Evolutionary conservation across 1,140 invertebrate species (phyloP).

Genomic region (Condylostylus longicornis): DNA sequence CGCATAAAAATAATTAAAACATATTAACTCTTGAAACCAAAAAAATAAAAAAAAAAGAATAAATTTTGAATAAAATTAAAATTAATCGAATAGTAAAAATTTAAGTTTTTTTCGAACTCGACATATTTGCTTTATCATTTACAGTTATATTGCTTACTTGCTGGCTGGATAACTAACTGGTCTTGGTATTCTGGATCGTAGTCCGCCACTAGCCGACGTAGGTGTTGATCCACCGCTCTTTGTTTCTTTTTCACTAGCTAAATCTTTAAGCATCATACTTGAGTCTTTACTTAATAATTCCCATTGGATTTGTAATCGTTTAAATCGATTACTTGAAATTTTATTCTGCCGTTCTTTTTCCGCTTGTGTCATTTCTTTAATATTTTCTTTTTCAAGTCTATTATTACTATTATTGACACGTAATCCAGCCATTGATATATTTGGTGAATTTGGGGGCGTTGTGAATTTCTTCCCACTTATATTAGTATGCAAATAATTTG

Average conservation of each 20-base stretch:
- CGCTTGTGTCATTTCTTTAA: conserved; percentile 26
- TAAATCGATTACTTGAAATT: conserved; percentile 40
- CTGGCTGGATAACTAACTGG: conserved; percentile 44
- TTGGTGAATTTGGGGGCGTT: conserved; percentile 56
- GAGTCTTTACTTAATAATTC: conserved; percentile 51
- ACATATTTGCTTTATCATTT: neutral
- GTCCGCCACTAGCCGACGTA: conserved; percentile 26
- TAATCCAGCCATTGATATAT: conserved; percentile 41
- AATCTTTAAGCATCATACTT: conserved; percentile 23
- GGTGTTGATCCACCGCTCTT: conserved; percentile 31
- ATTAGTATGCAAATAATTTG: conserved; percentile 31
- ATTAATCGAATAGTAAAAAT: conserved; percentile 11
- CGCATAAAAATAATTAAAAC: conserved; percentile 7
- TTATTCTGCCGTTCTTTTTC: conserved; percentile 25
- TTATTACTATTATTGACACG: neutral
- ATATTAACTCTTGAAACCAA: conserved; percentile 4
- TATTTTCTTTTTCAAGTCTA: conserved; percentile 14
- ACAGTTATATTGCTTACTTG: too few species aligned
- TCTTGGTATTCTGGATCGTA: conserved; percentile 53
- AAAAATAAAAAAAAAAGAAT: conserved; percentile 8
- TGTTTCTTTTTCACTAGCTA: conserved; percentile 34
- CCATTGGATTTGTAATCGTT: conserved; percentile 72
- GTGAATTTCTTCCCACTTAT: conserved; percentile 27
- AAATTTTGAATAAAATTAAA: conserved; percentile 9
- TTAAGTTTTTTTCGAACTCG: conserved; percentile 1